phyloP scores from a whole-genome alignment of 2,797 vertebrate genomes.

The Ptychobarbus kaznakovi region DNA sequence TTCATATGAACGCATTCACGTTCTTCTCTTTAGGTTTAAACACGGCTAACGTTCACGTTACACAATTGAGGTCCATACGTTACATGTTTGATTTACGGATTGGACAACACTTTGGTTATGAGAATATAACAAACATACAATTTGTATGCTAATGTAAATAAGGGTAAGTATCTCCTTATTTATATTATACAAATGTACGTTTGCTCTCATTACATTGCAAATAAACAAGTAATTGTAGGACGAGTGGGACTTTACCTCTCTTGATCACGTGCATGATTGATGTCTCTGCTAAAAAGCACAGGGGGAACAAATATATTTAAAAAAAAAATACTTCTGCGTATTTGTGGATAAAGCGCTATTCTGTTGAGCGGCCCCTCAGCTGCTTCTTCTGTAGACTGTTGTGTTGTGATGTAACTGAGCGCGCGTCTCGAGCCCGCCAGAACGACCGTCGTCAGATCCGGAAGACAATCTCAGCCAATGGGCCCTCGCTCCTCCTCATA shows the following conservation, averaged over 20 bases:
- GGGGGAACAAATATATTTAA: neutral
- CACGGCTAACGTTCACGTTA: neutral
- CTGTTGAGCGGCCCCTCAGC: neutral
- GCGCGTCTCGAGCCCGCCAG: conserved; percentile 21
- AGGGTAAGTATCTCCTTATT: neutral
- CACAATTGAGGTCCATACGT: neutral
- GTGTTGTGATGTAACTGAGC: neutral
- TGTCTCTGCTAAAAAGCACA: neutral
- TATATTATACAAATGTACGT: neutral
- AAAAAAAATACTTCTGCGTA: neutral
- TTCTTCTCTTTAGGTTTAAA: neutral
- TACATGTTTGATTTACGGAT: neutral
- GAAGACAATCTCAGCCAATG: neutral
- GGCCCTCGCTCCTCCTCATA: neutral
- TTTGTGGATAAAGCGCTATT: neutral
- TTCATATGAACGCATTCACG: neutral
- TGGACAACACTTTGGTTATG: neutral
- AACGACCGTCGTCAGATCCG: neutral
- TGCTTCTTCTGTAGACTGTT: neutral
- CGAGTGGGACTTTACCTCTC: conserved; percentile 78
- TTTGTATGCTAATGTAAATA: neutral
- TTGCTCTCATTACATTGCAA: too few relatives aligned
- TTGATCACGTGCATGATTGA: conserved; percentile 90
- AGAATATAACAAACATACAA: neutral
- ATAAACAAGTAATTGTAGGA: neutral